Percentiles rank a stretch among this genome's conserved stretches.
Conservation (phyloP, 2,113 vertebrate genomes). For the Channa maculata region DNA sequence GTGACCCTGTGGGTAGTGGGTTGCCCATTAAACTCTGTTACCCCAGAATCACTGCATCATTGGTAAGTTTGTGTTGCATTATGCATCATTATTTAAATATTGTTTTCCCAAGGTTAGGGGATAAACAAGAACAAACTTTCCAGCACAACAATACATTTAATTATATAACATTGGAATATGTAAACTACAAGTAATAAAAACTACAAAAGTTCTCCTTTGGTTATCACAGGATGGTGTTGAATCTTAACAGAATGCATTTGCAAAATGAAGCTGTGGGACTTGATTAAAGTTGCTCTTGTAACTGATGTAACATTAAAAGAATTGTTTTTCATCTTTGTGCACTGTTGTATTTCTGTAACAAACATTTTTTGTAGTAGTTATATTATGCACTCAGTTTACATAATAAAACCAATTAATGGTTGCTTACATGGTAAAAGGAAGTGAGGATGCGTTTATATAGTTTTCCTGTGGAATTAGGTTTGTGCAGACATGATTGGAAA, state of each 20-base stretch:
- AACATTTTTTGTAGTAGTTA: too few species aligned
- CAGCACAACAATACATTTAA: slow-evolving; percentile 22
- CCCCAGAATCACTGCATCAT: slow-evolving; percentile 23
- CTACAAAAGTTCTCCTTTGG: slow-evolving; percentile 10
- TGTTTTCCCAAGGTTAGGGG: slow-evolving; percentile 46
- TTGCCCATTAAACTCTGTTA: slow-evolving; percentile 26
- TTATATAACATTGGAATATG: slow-evolving; percentile 32
- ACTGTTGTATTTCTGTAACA: slow-evolving; percentile 28
- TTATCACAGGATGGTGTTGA: slow-evolving; percentile 26
- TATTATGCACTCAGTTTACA: too few species aligned
- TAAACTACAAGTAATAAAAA: not conserved
- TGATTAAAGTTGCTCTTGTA: slow-evolving; percentile 75
- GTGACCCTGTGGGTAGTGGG: slow-evolving; percentile 8
- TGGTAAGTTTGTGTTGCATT: slow-evolving; percentile 53
- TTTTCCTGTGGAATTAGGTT: too few species aligned
- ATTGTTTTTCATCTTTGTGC: slow-evolving; percentile 68
- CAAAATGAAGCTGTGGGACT: slow-evolving; percentile 54
- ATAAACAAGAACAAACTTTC: slow-evolving; percentile 26
- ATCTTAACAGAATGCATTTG: slow-evolving; percentile 34
- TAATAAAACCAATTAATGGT: too few species aligned
- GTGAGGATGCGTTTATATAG: too few species aligned
- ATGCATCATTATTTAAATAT: slow-evolving; percentile 38
- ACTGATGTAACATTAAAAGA: slow-evolving; percentile 80
- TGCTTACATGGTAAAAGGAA: too few species aligned
- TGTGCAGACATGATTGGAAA: too few species aligned